Evolutionary conservation across 2,888 invertebrate species (phyloP), one percentile per base, ranked within the genome.

Genomic region (Ichneumoninae sp.): DNA sequence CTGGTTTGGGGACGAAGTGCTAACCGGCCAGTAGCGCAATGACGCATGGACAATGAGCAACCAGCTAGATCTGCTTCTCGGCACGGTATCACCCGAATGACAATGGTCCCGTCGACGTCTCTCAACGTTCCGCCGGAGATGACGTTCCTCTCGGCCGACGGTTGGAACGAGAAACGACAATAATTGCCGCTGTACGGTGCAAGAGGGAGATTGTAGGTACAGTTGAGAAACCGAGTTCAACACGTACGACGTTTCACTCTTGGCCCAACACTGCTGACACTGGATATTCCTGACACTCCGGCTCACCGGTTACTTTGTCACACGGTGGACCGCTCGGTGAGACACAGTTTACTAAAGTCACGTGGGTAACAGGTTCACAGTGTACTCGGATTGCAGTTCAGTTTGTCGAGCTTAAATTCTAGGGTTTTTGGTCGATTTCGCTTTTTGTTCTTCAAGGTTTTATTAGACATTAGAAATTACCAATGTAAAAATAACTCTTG

Each of bases 21-120:
- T 77, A 82, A 77, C 47, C 70, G 47, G 71, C 44, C 57, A 77
- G 65, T 70, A 40, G 68, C 57, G 68, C 72, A 22, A 72, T 52
- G 71, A 68, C 50, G 57, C 33, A 26, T 60, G 60, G 76, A 80
- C 80, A 80, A 80, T 77, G 83, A 84, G 70, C 44, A 60, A 40
- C 72, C 62, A 30, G 30, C 62, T 6, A 62, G 44, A 36, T 57
- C 40, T 19, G 54, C 71, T 71, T 16, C 60, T 65, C 65, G 3
- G 44, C 57, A 44, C 8, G 62, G 62, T 47, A 74, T 62, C 68
- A 80, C 80, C 47, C 33, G 52, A 68, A 72, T 50, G 71, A 84
- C 77, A 80, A 84, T 77, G 50, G 22, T 36, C 72, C 52, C 72
- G 77, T 66, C 82, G 68, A 62, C 66, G 26, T 52, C 62, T 68